These are phyloP conservation scores for Sanderia malayensis DNA, from an alignment of 30 jellyfish, hydroid and myxozoan species.

Conservation along the genomic window DNA sequence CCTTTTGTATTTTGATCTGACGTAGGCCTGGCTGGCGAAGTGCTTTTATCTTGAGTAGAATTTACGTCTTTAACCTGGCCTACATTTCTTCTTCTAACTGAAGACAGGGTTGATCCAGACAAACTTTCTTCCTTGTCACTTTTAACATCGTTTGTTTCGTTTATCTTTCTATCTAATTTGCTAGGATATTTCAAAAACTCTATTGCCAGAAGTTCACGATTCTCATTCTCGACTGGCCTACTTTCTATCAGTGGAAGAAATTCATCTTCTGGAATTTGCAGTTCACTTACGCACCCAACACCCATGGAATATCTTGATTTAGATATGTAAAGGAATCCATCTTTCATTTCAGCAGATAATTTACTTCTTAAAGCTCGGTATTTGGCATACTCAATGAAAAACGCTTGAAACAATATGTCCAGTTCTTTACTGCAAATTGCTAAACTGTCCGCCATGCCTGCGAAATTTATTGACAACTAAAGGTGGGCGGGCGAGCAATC, in stretches of 20 bases:
- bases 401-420: conserved; percentile 25
- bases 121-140: not conserved
- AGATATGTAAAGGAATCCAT: conserved; percentile 54
- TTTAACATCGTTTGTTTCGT: not conserved
- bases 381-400: conserved; percentile 21
- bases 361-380: conserved; percentile 15
- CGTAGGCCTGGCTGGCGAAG: not conserved
- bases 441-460: conserved; percentile 46
- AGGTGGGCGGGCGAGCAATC: no score
- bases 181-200: not conserved
- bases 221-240: conserved; percentile 3
- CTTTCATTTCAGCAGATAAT: conserved; percentile 14
- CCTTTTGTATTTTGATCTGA: not conserved
- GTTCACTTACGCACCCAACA: conserved; percentile 44
- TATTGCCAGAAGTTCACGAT: not conserved
- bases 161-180: not conserved
- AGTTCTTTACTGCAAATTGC: conserved; percentile 14
- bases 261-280: conserved; percentile 61
- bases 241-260: conserved; percentile 35
- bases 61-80: not conserved
- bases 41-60: conserved; percentile 2
- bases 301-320: conserved; percentile 62
- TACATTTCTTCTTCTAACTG: not conserved
- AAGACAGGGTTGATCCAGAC: not conserved
- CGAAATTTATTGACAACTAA: no score